Evolutionary conservation across 2,888 invertebrate species (phyloP), one percentile per base, ranked within the genome.

Genomic region (Listrodromus nycthemerus): DNA sequence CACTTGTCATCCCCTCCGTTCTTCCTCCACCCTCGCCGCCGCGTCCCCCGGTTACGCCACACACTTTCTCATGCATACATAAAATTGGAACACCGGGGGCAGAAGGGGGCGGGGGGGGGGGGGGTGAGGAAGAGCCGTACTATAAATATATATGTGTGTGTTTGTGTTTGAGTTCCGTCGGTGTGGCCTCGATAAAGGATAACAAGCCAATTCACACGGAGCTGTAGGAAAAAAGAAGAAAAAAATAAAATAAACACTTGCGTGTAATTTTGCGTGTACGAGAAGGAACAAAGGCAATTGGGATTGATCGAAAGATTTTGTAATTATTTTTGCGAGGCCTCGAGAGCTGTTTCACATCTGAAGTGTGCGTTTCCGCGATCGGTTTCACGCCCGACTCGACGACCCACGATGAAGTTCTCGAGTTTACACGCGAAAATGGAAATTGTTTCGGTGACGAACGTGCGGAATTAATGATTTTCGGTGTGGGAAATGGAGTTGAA

Each of bases 31-130:
- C 80, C 55, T 4, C 37, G 6, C 7, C 37, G 6, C 5, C 8
- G 13, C 13, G 0, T n/a, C n/a, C 10, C 41, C 16, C 41, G 76
- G 41, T 45, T 37, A 48, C 65, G 52, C n/a, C 69, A 58, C 81
- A 65, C 79, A 80, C 82, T 81, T 73, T 78, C 78, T 76, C 84
- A 79, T 79, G 81, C 78, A 81, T 75, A 79, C 75, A 69, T 75
- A 81, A 81, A 81, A 81, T 61, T 66, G 70, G 70, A 78, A 81
- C 66, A 24, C 70, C 33, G 30, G 27, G 16, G 61, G n/a, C n/a
- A n/a, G n/a, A n/a, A n/a, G n/a, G n/a, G n/a, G n/a, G n/a, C n/a
- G n/a, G n/a, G n/a, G n/a, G n/a, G n/a, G n/a, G n/a, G n/a, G n/a
- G n/a, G n/a, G n/a, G n/a, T n/a, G n/a, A n/a, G n/a, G 27, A 61